Evolutionary conservation across 2,113 vertebrate species (phyloP).

Genomic region (Cinclus cinclus): DNA sequence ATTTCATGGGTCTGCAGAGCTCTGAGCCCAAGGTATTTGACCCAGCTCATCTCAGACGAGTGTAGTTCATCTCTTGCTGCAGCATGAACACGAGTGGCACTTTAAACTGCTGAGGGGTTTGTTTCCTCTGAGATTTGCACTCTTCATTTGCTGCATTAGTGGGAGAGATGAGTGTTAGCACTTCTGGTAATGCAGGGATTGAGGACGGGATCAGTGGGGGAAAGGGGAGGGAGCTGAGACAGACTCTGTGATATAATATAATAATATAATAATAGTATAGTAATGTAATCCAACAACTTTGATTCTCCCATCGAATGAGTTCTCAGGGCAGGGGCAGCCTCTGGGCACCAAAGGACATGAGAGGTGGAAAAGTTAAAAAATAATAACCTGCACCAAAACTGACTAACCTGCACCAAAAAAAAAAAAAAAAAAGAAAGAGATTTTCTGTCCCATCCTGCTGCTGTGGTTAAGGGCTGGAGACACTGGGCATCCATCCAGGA

Average conservation of each 20-base stretch:
- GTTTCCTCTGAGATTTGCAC: neutral
- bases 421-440: too few species aligned
- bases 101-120: neutral
- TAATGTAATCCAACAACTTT: neutral
- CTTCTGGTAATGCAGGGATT: neutral
- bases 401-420: too few species aligned
- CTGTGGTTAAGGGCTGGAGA: neutral
- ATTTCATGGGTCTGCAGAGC: neutral
- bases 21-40: neutral
- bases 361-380: neutral
- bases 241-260: too few species aligned
- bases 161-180: neutral
- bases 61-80: neutral
- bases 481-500: too few species aligned
- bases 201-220: neutral
- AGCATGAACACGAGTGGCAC: neutral
- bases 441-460: neutral
- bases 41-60: neutral
- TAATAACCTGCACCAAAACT: neutral
- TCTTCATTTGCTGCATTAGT: conserved; percentile 30
- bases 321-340: neutral
- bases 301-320: neutral
- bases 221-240: neutral
- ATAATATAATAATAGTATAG: too few species aligned
- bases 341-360: neutral